phyloP scores from a whole-genome alignment of 2,113 vertebrate genomes.

The Papio anubis region DNA sequence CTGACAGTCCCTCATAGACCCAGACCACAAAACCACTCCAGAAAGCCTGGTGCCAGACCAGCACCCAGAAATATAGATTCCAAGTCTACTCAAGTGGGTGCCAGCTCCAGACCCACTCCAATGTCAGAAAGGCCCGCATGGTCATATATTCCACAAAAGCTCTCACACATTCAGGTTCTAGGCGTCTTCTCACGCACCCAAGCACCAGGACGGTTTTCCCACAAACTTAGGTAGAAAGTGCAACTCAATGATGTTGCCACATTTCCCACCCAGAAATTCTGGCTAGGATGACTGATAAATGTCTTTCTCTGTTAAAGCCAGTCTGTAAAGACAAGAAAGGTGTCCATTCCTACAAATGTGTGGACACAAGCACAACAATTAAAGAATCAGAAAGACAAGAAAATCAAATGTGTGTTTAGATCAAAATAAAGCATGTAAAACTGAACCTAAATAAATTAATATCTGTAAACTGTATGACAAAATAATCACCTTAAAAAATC shows the following conservation, averaged over 20 bases:
- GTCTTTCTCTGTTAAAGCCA: background rate
- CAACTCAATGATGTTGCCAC: background rate
- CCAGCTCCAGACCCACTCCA: background rate
- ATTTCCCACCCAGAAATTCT: background rate
- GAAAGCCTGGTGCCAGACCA: background rate
- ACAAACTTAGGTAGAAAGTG: background rate
- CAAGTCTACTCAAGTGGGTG: background rate
- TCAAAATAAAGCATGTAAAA: background rate
- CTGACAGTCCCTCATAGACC: background rate
- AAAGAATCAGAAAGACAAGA: background rate
- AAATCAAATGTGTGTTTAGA: background rate
- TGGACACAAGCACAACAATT: background rate
- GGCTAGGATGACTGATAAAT: background rate
- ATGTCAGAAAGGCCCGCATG: background rate
- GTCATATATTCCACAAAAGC: background rate
- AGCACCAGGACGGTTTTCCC: background rate
- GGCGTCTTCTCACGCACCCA: background rate
- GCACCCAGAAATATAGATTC: background rate
- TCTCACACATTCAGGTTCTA: background rate
- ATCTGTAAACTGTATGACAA: background rate
- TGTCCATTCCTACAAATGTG: background rate
- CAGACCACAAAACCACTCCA: background rate
- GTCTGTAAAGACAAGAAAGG: background rate
- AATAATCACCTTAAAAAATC: background rate
- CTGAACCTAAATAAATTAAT: background rate